Evolutionary conservation across 2,797 vertebrate genomes (phyloP).

Genomic region (Thamnophis elegans): DNA sequence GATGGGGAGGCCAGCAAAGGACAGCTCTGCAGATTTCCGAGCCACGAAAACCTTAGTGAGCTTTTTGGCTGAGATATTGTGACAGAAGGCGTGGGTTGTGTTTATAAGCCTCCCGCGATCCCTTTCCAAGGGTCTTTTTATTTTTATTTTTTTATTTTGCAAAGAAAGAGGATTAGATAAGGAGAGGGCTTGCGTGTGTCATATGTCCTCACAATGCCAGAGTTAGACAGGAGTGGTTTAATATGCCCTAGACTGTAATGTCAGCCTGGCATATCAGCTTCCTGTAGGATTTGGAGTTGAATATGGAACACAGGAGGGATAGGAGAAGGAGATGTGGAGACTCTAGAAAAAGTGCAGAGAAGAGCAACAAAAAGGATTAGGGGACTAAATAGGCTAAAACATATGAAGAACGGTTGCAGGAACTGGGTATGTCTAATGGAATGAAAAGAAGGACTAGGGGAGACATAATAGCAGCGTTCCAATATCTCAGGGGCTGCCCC

Average conservation of each 20-base stretch:
- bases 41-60: not conserved
- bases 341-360: too few relatives aligned
- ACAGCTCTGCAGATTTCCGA: not conserved
- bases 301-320: too few relatives aligned
- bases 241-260: not conserved
- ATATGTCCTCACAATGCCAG: not conserved
- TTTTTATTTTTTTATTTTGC: not conserved
- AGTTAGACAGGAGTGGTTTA: not conserved
- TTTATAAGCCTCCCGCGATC: not conserved
- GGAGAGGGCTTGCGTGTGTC: not conserved
- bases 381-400: too few relatives aligned
- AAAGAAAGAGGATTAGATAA: not conserved
- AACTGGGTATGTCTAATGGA: too few relatives aligned
- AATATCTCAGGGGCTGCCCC: too few relatives aligned
- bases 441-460: too few relatives aligned
- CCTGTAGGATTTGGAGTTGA: not conserved
- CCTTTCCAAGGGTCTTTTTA: not conserved
- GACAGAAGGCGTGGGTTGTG: not conserved
- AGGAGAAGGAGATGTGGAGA: too few relatives aligned
- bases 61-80: not conserved
- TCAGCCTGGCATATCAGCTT: not conserved
- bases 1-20: not conserved
- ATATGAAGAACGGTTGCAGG: too few relatives aligned
- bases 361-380: too few relatives aligned
- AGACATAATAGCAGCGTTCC: too few relatives aligned